Conservation (phyloP, 1,140 invertebrate genomes). For the Aplysia californica region DNA sequence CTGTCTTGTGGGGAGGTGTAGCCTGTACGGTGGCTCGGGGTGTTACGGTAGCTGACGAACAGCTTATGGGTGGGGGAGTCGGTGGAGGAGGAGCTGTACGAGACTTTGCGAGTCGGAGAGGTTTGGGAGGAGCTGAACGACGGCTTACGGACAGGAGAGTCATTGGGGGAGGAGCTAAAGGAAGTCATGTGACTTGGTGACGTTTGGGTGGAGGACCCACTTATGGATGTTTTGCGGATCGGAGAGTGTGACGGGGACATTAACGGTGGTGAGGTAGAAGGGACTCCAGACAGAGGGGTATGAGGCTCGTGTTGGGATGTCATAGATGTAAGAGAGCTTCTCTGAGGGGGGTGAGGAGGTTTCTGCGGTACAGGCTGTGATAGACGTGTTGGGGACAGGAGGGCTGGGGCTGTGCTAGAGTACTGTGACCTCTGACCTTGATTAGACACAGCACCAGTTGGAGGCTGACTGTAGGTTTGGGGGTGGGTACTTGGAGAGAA, state of each 20-base stretch:
- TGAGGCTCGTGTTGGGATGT: too few relatives aligned
- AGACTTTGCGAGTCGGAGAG: conserved; percentile 22
- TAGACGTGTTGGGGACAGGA: conserved; percentile 6
- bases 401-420: background rate
- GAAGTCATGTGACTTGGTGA: conserved; percentile 26
- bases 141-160: conserved; percentile 23
- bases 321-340: background rate
- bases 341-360: background rate
- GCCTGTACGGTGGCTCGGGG: conserved; percentile 13
- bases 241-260: conserved; percentile 23
- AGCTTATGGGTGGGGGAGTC: conserved; percentile 26
- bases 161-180: conserved; percentile 31
- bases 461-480: too few relatives aligned
- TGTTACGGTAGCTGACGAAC: conserved; percentile 21
- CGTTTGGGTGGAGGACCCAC: conserved; percentile 23
- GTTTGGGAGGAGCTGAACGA: conserved; percentile 24
- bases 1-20: conserved; percentile 6
- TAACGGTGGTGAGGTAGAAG: background rate
- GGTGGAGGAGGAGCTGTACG: conserved; percentile 21
- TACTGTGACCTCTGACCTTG: background rate
- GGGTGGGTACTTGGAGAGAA: too few relatives aligned
- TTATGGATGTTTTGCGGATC: background rate
- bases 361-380: background rate
- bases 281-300: too few relatives aligned
- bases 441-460: background rate